Evolutionary conservation across 2,888 invertebrate genomes (phyloP), one percentile per base, ranked within the genome.

Genomic region (Allolobophora icterica): DNA sequence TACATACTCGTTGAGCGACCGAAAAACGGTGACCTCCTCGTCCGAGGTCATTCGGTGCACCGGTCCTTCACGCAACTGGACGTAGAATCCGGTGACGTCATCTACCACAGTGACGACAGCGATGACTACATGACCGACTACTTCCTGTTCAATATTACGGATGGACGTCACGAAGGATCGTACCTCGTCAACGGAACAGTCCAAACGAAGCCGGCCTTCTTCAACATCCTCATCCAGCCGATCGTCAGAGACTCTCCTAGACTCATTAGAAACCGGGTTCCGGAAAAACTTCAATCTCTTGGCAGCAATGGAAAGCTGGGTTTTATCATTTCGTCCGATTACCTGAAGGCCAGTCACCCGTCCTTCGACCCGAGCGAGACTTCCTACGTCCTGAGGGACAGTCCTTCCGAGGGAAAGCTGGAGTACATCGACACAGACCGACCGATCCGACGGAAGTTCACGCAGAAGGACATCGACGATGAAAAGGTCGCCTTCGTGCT

Each of bases 401-500:
- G 93, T 87, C 95, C 95, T 21, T 92, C 93, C 89, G 92, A 94
- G 91, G 95, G 95, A 21, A 94, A 94, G 90, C 92, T 95, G 34
- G 94, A 95, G 92, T 94, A 95, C 92, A 93, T 93, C 24, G 93
- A 93, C 45, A 94, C 94, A 24, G 94, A 94, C 91, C 93, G 94
- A 33, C 87, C 91, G 52, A 94, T 95, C 3, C 92, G 94, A 84
- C 91, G 94, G 52, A 90, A 93, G 42, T 95, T 95, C 92, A 94
- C 94, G 0, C 95, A 95, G 93, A 92, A 94, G 91, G 95, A 95
- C 92, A 92, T 95, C 42, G 94, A 95, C 92, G 94, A 95, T 84
- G 94, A 94, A 21, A 93, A 93, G n/a, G 91, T 95, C 24, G 93
- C 93, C 45, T 95, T 94, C 91, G 93, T 95, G 40, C 92, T 95